Evolutionary conservation across 2,797 vertebrate genomes (phyloP), one percentile per base, ranked within the genome.

Genomic region (Propithecus perrieri): DNA sequence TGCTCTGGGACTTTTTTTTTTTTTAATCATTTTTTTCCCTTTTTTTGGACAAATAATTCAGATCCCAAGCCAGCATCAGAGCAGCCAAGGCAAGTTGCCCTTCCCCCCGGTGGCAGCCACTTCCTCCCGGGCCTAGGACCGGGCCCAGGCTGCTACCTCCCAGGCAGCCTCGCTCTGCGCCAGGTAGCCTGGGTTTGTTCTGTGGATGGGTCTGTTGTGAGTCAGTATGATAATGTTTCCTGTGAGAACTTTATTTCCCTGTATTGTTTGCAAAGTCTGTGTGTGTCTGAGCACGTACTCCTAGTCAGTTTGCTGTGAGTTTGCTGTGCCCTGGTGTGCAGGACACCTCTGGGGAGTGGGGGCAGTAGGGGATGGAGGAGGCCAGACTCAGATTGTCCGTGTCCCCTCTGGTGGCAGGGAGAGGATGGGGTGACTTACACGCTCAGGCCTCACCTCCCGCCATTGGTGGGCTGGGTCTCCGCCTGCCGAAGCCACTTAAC

Each of bases 201-300:
- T 86, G 89, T 85, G 92, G 97, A 97, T 97, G 97, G 97, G 92
- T 95, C 94, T 97, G 96, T 84, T 20, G 26, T 97, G 98, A 97
- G 96, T 98, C 97, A 97, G 94, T 97, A 94, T 95, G 96, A 95
- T 95, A 84, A 74, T 78, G 89, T 96, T 97, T 97, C 97, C 98
- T 98, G 97, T 96, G 93, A 94, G 92, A 93, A 85, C 89, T 91
- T 85, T 83, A 96, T 96, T 97, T 98, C 96, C 98, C 97, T 95
- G 97, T 63, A 97, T 97, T 97, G 97, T 97, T 96, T 94, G 94
- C 50, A 12, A n/a, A 88, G 93, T 67, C 90, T 86, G 72, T 57
- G 95, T 95, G 97, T 87, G 96, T 55, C 94, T 78, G 48, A 96
- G 97, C 97, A 97, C 96, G 96, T 97, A 97, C 78, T 95, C 65